Percentiles rank a stretch among this genome's conserved stretches.
Conservation (phyloP, 2,113 vertebrate genomes). For the Panthera tigris region DNA sequence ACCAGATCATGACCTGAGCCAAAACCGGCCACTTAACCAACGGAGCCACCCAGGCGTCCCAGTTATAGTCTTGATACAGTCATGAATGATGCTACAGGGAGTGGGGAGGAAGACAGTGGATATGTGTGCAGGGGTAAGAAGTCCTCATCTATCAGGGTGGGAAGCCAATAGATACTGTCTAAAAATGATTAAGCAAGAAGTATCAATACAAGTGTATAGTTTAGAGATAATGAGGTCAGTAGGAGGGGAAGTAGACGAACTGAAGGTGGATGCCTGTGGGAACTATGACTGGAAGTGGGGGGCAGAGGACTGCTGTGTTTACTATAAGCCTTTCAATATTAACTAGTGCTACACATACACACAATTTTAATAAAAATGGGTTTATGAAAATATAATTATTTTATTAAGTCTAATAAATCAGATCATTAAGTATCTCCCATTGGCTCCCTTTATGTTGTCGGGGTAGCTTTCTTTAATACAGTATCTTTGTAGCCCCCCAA, state of each 20-base stretch:
- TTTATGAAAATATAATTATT: neutral
- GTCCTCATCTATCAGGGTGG: neutral
- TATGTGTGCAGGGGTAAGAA: neutral
- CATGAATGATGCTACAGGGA: neutral
- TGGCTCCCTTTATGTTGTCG: neutral
- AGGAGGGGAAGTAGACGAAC: neutral
- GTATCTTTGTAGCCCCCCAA: neutral
- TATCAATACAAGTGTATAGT: neutral
- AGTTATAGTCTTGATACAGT: neutral
- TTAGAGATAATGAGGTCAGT: neutral
- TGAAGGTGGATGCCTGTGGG: neutral
- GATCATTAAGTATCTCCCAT: neutral
- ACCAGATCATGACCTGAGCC: too few relatives aligned
- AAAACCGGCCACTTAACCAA: too few relatives aligned
- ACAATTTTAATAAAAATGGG: neutral
- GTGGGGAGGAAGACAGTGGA: neutral
- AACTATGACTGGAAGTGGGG: neutral
- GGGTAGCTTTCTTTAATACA: neutral
- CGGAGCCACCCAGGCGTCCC: too few relatives aligned
- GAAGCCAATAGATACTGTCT: neutral
- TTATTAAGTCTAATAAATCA: neutral
- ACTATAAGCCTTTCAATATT: neutral
- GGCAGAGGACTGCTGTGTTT: neutral
- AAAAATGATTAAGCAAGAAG: neutral
- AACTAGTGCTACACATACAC: neutral